Evolutionary conservation across 2,888 invertebrate species (phyloP), one percentile per base, ranked within the genome.

Genomic region (Amiota minor): DNA sequence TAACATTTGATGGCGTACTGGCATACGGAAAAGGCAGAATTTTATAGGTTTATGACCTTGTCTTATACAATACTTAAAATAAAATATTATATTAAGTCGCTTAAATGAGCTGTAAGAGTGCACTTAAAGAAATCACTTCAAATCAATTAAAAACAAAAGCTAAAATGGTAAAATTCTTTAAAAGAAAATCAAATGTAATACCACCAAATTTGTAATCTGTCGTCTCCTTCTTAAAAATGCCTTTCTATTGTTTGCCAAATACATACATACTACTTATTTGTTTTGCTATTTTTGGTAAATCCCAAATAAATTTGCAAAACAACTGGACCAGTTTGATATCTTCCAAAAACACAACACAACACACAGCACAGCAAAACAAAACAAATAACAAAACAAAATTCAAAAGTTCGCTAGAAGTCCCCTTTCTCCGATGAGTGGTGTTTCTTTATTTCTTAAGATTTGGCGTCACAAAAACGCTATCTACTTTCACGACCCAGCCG

Each of bases 401-500:
- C 12, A 53, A n/a, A n/a, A 53, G 53, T 23, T 61, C 14, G 23
- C 61, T 23, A 14, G 35, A 61, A 20, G 67, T 50, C 67, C 67
- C 67, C 50, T 67, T 67, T 67, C 67, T 50, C 67, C 50, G 45
- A 50, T 16, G 23, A 62, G n/a, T 12, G 14, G 53, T 10, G 12
- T n/a, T 3, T n/a, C 4, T n/a, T 12, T 3, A 4, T 4, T 14
- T 50, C 49, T 50, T 16, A 8, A 49, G 9, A 65, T 67, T 49
- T 72, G 77, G 77, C 76, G 76, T 75, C 76, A 72, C 73, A 74
- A 76, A 79, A 81, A 77, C 76, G 79, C 68, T 70, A 77, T 72
- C 71, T 71, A 84, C 83, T 81, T 86, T 86, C 83, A 83, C 83
- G 81, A 84, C 78, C 80, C 78, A 79, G 80, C 77, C 74, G 71